Conservation (phyloP, 2,113 vertebrate genomes). For the Syrmaticus mikado region DNA sequence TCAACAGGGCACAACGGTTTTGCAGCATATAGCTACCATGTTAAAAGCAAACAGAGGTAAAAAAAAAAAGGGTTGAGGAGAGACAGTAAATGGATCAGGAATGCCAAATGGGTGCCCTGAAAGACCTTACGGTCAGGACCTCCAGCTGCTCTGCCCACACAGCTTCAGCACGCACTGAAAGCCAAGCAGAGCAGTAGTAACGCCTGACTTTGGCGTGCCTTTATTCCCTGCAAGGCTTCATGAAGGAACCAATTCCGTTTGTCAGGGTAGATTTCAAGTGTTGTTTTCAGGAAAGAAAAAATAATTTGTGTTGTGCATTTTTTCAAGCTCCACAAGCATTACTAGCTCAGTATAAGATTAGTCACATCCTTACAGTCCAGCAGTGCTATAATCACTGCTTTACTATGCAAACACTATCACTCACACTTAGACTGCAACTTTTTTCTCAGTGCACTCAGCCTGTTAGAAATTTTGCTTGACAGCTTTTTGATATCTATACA, state of each 20-base stretch:
- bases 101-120: neutral
- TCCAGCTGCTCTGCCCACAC: neutral
- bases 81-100: neutral
- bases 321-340: slow-evolving; percentile 51
- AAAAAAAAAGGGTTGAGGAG: neutral
- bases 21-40: neutral
- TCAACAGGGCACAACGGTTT: neutral
- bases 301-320: slow-evolving; percentile 53
- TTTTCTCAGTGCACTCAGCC: slow-evolving; percentile 41
- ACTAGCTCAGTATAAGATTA: slow-evolving; percentile 42
- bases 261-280: slow-evolving; percentile 48
- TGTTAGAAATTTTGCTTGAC: slow-evolving; percentile 61
- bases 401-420: slow-evolving; percentile 66
- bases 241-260: slow-evolving; percentile 30
- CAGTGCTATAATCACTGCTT: slow-evolving; percentile 53
- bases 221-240: slow-evolving; percentile 8
- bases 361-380: slow-evolving; percentile 57
- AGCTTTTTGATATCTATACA: slow-evolving; percentile 48
- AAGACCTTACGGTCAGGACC: neutral
- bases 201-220: slow-evolving; percentile 1
- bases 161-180: neutral
- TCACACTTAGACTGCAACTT: slow-evolving; percentile 53
- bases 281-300: slow-evolving; percentile 50
- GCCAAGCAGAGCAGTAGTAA: neutral
- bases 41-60: rapidly evolving